Evolutionary conservation across 2,888 invertebrate genomes (phyloP), one percentile per base, ranked within the genome.

Genomic region (Epistrophella euchroma): DNA sequence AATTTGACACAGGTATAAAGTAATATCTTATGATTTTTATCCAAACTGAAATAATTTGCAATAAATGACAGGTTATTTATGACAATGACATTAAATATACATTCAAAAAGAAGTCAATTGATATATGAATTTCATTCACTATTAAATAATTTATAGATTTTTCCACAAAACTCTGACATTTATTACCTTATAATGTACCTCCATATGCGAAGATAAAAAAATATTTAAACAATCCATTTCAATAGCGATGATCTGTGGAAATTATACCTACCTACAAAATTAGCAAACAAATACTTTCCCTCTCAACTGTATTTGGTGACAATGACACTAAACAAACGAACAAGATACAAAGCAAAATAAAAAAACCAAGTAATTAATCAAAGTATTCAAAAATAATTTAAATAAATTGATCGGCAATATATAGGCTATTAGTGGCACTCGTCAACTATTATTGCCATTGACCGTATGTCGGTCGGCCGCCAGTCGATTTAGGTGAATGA

Each of bases 361-460:
- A 11, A 43, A 43, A 15, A 7, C 43, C 32, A 45, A 19, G 47
- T 47, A 47, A 47, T 47, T 47, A 47, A 47, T 47, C 47, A 47
- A 19, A 47, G 11, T 4, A 19, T 19, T 47, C 19, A 47, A 47
- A 47, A 19, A 19, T 47, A 47, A 47, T 47, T 47, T 47, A 47
- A 47, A 47, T 47, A 47, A 47, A 47, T 47, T 47, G 47, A 13
- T 47, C 19, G 19, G 19, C 47, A 19, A 47, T 47, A n/a, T n/a
- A n/a, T n/a, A 47, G 19, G 47, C 19, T 47, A 47, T 47, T 19
- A 47, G 47, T 47, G 19, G 47, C 47, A 47, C 47, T 47, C 47
- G 47, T 47, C 47, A 47, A 47, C 17, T 19, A 11, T 47, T 45
- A 45, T 47, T 47, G 47, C 47, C 47, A 47, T 47, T 47, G 47